Conservation (phyloP, 2,113 vertebrate species). For the Leptosomus discolor region DNA sequence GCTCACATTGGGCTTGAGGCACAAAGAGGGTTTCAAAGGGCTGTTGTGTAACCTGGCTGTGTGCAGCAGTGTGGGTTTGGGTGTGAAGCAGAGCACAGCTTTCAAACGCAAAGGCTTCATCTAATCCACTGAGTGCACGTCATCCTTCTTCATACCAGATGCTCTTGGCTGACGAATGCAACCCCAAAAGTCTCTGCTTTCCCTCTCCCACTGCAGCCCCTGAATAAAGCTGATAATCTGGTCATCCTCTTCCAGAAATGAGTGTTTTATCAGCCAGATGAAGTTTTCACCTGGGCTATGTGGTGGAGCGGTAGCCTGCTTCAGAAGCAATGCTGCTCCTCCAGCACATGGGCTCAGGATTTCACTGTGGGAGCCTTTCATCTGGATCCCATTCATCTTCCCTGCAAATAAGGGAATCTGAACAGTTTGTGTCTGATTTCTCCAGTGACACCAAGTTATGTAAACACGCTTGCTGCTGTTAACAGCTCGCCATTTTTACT, state of each 20-base stretch:
- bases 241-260: not conserved
- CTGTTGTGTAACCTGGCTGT: too few relatives aligned
- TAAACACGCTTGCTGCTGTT: not conserved
- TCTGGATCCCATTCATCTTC: not conserved
- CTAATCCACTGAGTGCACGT: not conserved
- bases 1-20: accelerated
- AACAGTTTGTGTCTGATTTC: not conserved
- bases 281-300: not conserved
- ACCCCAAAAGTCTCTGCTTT: not conserved
- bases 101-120: not conserved
- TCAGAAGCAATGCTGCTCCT: accelerated
- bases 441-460: not conserved
- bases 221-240: not conserved
- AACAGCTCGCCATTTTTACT: conserved; percentile 10
- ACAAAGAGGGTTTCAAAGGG: not conserved
- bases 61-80: accelerated
- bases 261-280: not conserved
- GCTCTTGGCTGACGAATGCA: not conserved
- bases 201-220: not conserved
- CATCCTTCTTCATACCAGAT: not conserved
- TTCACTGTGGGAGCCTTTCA: not conserved
- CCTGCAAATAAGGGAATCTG: not conserved
- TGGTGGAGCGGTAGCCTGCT: accelerated
- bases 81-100: not conserved
- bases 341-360: accelerated